Base-by-base conservation (phyloP, 2,797 vertebrate species). In the Thripadectes ignobilis region DNA sequence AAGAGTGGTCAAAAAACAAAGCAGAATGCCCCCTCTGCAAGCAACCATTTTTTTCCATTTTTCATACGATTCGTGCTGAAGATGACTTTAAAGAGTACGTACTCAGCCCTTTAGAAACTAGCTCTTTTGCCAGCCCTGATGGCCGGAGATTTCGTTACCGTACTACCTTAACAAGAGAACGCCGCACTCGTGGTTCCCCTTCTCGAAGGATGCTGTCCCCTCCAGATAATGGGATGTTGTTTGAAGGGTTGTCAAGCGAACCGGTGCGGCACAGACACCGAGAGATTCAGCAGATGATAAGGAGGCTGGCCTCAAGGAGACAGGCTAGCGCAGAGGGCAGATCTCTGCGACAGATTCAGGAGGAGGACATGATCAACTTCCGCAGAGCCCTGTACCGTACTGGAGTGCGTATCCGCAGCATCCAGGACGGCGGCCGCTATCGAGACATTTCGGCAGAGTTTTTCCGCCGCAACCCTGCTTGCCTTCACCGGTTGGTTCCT, bases 1-100 rank as follows among this genome's bases (percentile, higher is more conserved):
- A 99, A 8, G 99, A 99, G 89, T 99, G 99, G 99, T 99, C 99
- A 51, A 99, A 99, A 96, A 99, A 99, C 98, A 99, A 99, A 98
- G 99, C 99, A 2, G 99, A 99, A 89, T 99, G 99, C 73, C 99
- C 99, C 2, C 97, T 99, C 5, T 99, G 99, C 97, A 99, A 99
- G 92, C 99, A 99, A 66, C 98, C 99, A 0, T 99, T 99, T 94
- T 97, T 98, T 94, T 99, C 99, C 39, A 99, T 99, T 81, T 99
- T 99, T 94, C 99, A 99, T 97, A 99, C 98, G 36, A 98, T 99
- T 92, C 98, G 98, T 66, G 99, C 99, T 14, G 99, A 99, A 93
- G 97, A 99, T 85, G 98, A 99, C 95, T 99, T 98, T 69, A 98
- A 99, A 90, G 98, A 99, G 36, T 99, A 98, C 75, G 84, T 99